Percentiles rank a stretch among this genome's conserved stretches.
Conservation (phyloP, 2,797 vertebrate genomes). For the Dicrostonyx torquatus region DNA sequence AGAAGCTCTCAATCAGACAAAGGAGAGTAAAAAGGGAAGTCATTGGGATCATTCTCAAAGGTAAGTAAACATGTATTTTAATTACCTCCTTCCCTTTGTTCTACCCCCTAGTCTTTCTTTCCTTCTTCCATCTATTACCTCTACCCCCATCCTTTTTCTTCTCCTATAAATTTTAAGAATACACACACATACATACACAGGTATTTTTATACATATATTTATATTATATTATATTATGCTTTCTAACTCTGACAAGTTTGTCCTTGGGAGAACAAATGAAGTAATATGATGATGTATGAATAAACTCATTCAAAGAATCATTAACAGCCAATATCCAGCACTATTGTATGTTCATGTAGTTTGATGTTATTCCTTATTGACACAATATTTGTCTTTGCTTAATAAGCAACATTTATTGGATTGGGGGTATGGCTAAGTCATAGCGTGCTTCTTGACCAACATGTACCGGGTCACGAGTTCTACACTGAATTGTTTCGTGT, state of each 20-base stretch:
- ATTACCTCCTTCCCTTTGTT: neutral
- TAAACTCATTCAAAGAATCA: neutral
- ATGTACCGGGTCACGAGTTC: neutral
- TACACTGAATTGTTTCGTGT: neutral
- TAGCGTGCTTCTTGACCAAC: neutral
- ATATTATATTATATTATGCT: no score
- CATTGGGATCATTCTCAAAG: neutral
- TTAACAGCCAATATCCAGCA: neutral
- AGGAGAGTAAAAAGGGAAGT: neutral
- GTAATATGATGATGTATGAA: neutral
- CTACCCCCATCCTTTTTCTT: neutral
- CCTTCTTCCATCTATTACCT: neutral
- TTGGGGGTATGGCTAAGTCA: neutral
- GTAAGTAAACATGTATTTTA: neutral
- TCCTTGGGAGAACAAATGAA: neutral
- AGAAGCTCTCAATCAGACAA: neutral
- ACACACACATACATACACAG: neutral
- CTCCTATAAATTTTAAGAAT: neutral
- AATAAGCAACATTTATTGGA: neutral
- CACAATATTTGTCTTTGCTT: slow-evolving; percentile 28
- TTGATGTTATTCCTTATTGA: neutral
- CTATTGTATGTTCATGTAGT: neutral
- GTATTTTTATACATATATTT: no score
- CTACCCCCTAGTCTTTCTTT: neutral
- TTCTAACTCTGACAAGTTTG: neutral